Base-by-base conservation (phyloP, 2,888 invertebrate species). In the Ferdinandea cuprea region DNA sequence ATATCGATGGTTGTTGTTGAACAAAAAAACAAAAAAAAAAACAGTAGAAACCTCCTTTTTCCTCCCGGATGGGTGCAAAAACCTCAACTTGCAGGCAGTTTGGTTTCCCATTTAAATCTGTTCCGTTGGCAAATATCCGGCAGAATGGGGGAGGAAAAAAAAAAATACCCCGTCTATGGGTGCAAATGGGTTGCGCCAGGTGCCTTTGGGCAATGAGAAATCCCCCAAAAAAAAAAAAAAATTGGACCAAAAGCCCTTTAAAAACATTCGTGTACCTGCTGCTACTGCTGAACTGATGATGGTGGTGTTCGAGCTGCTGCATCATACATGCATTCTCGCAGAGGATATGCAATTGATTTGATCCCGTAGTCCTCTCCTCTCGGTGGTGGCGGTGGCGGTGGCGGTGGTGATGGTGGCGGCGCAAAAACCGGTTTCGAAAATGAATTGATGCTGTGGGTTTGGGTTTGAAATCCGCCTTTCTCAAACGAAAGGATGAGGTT, bases 271-370 rank as follows among this genome's bases (percentile, higher is more conserved):
- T 66, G 37, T 76, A 81, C 81, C 81, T 81, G 76, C 58, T 66
- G 72, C 52, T 54, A 30, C 32, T 48, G 37, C n/a, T n/a, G n/a
- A n/a, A n/a, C n/a, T n/a, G n/a, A n/a, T n/a, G n/a, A n/a, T n/a
- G n/a, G n/a, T n/a, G n/a, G 8, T 17, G 15, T n/a, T 61, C 30
- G 35, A 15, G 56, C 63, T 71, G 15, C 52, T 66, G 71, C 77
- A 71, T 77, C 83, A 83, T 78, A 63, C 48, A 83, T 83, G 78
- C 61, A 83, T 61, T 68, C 72, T 54, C 54, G 50, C 65, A 74
- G 44, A 69, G 77, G 77, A 76, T 78, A 78, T 78, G 66, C 83
- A 77, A 83, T 78, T 83, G 83, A 78, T 78, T 83, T 77, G 83
- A 83, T 83, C 71, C 66, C 61, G 78, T 77, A 42, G 65, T 58